Conservation (phyloP, 2,113 vertebrate genomes). For the Stegastes partitus region DNA sequence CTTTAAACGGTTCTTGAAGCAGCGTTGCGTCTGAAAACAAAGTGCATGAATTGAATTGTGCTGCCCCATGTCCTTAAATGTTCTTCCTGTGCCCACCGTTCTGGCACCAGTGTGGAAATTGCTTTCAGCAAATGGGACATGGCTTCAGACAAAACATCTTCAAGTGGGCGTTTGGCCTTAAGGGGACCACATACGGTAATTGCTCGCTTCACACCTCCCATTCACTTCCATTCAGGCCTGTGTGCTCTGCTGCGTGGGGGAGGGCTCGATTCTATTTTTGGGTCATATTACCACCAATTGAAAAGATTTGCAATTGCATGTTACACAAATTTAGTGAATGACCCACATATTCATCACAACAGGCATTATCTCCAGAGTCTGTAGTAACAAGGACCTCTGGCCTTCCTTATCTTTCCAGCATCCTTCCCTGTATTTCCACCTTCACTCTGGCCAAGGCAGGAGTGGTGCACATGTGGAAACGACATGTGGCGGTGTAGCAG, state of each 20-base stretch:
- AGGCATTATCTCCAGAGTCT: background rate
- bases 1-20: background rate
- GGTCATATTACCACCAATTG: slow-evolving; percentile 22
- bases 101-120: slow-evolving; percentile 31
- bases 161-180: slow-evolving; percentile 44
- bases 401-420: background rate
- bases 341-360: background rate
- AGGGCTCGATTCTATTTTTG: slow-evolving; percentile 32
- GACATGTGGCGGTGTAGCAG: slow-evolving; percentile 26
- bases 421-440: background rate
- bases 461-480: slow-evolving; percentile 27
- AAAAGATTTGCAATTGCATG: background rate
- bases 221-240: slow-evolving; percentile 39
- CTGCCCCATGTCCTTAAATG: background rate
- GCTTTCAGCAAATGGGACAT: slow-evolving; percentile 21
- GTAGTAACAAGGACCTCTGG: background rate
- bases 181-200: slow-evolving; percentile 31
- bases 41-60: background rate
- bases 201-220: slow-evolving; percentile 44
- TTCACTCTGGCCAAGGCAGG: slow-evolving; percentile 4
- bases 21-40: background rate
- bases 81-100: slow-evolving; percentile 11
- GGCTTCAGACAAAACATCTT: slow-evolving; percentile 43
- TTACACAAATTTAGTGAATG: slow-evolving; percentile 10
- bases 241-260: slow-evolving; percentile 5